phyloP scores from a whole-genome alignment of 2,888 invertebrate genomes.

The Hemicrepidius hirtus region DNA sequence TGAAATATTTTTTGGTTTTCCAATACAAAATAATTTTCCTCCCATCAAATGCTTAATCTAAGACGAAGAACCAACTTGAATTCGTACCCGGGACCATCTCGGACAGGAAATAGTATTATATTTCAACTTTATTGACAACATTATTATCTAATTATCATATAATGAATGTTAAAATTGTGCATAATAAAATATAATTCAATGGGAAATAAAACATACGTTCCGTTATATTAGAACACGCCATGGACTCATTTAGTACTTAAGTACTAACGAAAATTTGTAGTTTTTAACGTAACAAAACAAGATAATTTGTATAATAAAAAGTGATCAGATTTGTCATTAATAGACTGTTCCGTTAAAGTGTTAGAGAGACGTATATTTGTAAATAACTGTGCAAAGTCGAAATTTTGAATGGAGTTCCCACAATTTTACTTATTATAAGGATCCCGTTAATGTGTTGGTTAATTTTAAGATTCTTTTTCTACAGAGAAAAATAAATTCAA shows the following conservation, averaged over 20 bases:
- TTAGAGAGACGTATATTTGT: background rate
- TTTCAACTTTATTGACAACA: background rate
- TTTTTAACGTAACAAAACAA: background rate
- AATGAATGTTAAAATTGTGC: background rate
- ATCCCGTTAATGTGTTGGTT: background rate
- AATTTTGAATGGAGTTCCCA: conserved; percentile 2
- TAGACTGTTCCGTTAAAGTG: background rate
- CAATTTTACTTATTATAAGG: background rate
- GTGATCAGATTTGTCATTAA: conserved; percentile 2
- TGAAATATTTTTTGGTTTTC: too few relatives aligned
- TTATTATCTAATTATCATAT: conserved; percentile 1
- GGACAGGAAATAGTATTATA: too few relatives aligned
- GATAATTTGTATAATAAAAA: background rate
- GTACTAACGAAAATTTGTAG: background rate
- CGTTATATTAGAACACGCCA: conserved; percentile 1
- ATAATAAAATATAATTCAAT: background rate
- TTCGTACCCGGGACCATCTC: too few relatives aligned
- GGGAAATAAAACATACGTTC: background rate
- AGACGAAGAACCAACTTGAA: too few relatives aligned
- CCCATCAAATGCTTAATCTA: too few relatives aligned
- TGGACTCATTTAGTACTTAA: conserved; percentile 8
- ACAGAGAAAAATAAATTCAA: background rate
- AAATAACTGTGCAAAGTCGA: background rate
- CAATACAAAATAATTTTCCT: too few relatives aligned
- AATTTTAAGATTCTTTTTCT: background rate